Evolutionary conservation across 2,797 vertebrate species (phyloP).

Genomic region (Periparus ater): DNA sequence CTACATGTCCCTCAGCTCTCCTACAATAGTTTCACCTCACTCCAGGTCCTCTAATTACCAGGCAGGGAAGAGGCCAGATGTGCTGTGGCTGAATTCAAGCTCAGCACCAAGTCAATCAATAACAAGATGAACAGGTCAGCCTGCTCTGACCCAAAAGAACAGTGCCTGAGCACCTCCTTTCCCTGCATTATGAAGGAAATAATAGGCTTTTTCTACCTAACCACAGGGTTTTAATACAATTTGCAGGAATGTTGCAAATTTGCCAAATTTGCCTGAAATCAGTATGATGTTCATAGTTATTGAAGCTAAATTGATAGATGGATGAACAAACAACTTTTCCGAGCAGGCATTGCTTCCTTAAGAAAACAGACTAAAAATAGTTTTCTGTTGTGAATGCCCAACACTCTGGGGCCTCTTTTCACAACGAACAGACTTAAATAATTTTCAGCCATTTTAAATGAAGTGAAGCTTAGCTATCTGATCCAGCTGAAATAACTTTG

Average conservation of each 20-base stretch:
- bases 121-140: not conserved
- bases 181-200: not conserved
- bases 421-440: not conserved
- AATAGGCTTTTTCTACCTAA: not conserved
- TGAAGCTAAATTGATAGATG: not conserved
- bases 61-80: not conserved
- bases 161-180: not conserved
- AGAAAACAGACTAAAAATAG: slow-evolving; percentile 9
- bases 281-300: not conserved
- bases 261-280: not conserved
- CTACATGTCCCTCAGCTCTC: not conserved
- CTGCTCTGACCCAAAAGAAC: not conserved
- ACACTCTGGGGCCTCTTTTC: not conserved
- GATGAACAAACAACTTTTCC: not conserved
- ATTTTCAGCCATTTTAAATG: slow-evolving; percentile 5
- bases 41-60: not conserved
- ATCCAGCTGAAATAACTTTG: slow-evolving; percentile 14
- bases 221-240: not conserved
- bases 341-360: not conserved
- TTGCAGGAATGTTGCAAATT: not conserved
- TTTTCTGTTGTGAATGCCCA: not conserved
- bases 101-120: not conserved
- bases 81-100: not conserved
- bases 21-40: not conserved
- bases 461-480: slow-evolving; percentile 2